Conservation (phyloP, 2,113 vertebrate species). For the Neomonachus schauinslandi region DNA sequence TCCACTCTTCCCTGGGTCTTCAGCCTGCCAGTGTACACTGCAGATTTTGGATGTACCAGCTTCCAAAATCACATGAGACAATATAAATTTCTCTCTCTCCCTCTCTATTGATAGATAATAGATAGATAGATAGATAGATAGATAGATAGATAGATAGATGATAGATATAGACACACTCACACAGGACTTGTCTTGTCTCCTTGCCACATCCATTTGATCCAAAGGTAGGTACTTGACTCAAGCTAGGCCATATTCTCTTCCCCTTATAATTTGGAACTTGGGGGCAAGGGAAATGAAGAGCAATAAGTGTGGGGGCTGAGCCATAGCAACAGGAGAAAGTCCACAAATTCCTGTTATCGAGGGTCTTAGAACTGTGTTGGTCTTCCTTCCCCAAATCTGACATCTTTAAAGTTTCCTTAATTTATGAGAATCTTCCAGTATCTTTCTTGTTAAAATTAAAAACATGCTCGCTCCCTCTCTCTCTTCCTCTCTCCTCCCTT, state of each 20-base stretch:
- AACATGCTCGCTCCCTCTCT: rapidly evolving
- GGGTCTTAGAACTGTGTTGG: not conserved
- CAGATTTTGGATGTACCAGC: too few relatives aligned
- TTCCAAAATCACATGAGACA: too few relatives aligned
- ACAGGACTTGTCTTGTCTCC: not conserved
- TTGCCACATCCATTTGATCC: not conserved
- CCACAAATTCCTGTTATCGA: not conserved
- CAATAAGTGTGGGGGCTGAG: not conserved
- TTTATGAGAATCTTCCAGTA: not conserved
- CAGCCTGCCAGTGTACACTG: too few relatives aligned
- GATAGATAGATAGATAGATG: too few relatives aligned
- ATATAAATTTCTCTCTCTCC: too few relatives aligned
- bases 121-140: not conserved
- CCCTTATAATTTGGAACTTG: not conserved
- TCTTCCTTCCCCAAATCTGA: not conserved
- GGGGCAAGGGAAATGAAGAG: not conserved
- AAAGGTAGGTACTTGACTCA: not conserved
- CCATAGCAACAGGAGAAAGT: not conserved
- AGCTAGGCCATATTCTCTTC: not conserved
- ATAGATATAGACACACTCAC: not conserved
- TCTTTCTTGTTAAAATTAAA: not conserved
- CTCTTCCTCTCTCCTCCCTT: not conserved
- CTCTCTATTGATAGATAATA: not conserved
- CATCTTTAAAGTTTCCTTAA: not conserved
- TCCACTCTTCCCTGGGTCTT: too few relatives aligned